phyloP scores from a whole-genome alignment of 2,797 vertebrate species.

The Sebastes trivittatus region DNA sequence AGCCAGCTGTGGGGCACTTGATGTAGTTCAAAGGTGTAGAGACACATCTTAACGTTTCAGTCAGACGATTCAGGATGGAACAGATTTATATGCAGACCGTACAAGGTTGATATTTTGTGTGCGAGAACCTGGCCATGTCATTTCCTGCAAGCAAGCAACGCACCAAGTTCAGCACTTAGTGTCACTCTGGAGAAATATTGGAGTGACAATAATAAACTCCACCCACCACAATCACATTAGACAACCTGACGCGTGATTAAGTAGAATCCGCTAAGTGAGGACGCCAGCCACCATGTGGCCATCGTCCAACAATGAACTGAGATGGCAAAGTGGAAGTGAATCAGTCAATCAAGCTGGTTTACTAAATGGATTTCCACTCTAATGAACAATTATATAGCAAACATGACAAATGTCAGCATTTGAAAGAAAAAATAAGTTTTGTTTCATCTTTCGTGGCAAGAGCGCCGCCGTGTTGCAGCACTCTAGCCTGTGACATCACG shows the following conservation, averaged over 20 bases:
- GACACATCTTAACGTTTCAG: not conserved
- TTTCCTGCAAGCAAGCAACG: not conserved
- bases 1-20: slow-evolving; percentile 1
- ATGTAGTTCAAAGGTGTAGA: slow-evolving; percentile 17
- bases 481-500: too few relatives aligned
- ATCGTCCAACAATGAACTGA: too few relatives aligned
- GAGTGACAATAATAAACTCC: slow-evolving; percentile 8
- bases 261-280: not conserved
- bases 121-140: not conserved
- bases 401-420: too few relatives aligned
- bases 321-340: too few relatives aligned
- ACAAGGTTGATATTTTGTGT: not conserved
- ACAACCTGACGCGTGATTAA: not conserved
- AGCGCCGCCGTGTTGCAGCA: too few relatives aligned
- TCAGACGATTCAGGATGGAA: not conserved
- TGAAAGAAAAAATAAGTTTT: too few relatives aligned
- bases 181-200: not conserved
- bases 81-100: not conserved
- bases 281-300: too few relatives aligned
- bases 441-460: too few relatives aligned
- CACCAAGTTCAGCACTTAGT: not conserved
- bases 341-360: too few relatives aligned
- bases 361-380: too few relatives aligned
- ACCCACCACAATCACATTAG: not conserved
- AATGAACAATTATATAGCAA: too few relatives aligned